phyloP scores from a whole-genome alignment of 2,113 vertebrate genomes.

The Stigmatopora nigra region DNA sequence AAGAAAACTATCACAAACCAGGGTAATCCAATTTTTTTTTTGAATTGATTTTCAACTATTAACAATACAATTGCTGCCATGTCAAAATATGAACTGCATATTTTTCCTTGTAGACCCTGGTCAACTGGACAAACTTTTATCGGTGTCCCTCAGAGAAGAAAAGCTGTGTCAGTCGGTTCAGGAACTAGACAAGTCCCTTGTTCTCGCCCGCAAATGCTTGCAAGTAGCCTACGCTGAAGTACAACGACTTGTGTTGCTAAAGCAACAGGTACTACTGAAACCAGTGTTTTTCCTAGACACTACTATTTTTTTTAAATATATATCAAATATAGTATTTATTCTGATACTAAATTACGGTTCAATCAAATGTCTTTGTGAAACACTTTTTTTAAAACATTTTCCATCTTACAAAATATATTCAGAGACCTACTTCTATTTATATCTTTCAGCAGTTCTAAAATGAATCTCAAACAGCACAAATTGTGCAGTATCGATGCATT shows the following conservation, averaged over 20 bases:
- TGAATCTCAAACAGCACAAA: too few species aligned
- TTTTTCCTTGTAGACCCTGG: constrained; percentile 66
- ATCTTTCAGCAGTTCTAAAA: too few species aligned
- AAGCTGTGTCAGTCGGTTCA: constrained; percentile 78
- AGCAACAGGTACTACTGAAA: constrained; percentile 77
- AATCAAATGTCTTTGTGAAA: too few species aligned
- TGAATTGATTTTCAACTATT: background rate
- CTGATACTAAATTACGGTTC: too few species aligned
- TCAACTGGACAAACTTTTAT: constrained; percentile 80
- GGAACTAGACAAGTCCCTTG: constrained; percentile 74
- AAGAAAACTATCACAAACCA: constrained; percentile 38
- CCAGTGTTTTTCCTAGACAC: too few species aligned
- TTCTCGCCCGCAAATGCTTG: constrained; percentile 76
- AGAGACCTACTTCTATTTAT: too few species aligned
- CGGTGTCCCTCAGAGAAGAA: constrained; percentile 85
- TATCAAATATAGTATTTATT: too few species aligned
- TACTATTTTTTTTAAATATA: too few species aligned
- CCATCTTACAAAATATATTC: too few species aligned
- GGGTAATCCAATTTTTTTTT: constrained; percentile 25
- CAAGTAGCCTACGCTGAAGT: constrained; percentile 81
- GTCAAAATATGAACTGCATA: background rate
- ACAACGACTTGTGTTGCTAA: constrained; percentile 78
- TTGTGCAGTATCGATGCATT: too few species aligned
- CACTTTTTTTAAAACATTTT: too few species aligned
- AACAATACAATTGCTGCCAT: background rate